Base-by-base conservation (phyloP, 2,888 invertebrate genomes). In the Matsumyia berberina region DNA sequence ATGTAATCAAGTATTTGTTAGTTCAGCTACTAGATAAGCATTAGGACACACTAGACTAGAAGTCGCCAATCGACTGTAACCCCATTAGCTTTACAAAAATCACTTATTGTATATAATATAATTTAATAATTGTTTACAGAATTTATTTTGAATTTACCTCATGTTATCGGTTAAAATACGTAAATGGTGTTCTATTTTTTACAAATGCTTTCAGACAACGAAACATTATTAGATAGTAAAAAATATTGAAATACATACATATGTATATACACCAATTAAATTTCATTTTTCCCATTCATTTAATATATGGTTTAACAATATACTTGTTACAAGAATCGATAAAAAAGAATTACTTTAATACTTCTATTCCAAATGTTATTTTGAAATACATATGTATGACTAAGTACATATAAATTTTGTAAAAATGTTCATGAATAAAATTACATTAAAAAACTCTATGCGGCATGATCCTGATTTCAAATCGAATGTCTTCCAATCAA, bases 401-500 rank as follows among this genome's bases (percentile, higher is more conserved):
- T n/a, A n/a, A n/a, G n/a, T n/a, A n/a, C n/a, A 17, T 62, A 66
- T 57, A 78, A 46, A 44, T 77, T 81, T 72, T 83, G 72, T 83
- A 83, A 66, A 78, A 78, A 78, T 72, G 53, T 78, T 83, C 60
- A 73, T 73, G 67, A 79, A 83, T 79, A 79, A 79, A 79, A 67
- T 58, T 62, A 73, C 67, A 74, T 76, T 64, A 62, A 86, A 87
- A 88, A 87, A 88, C 87, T 87, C 87, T 88, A 90, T 90, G 90
- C 89, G 90, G 90, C 91, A 90, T 91, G 90, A 91, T 89, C 90
- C 91, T 91, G 90, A 90, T 91, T 92, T 91, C 89, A 90, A 92
- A 92, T 92, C 92, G 89, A 90, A 92, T 90, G 92, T 92, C 92
- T 92, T 92, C 92, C 92, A 92, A 91, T 90, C 90, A 91, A 90